phyloP scores from a whole-genome alignment of 2,888 invertebrate genomes.

The Sceliomorpha sp. region DNA sequence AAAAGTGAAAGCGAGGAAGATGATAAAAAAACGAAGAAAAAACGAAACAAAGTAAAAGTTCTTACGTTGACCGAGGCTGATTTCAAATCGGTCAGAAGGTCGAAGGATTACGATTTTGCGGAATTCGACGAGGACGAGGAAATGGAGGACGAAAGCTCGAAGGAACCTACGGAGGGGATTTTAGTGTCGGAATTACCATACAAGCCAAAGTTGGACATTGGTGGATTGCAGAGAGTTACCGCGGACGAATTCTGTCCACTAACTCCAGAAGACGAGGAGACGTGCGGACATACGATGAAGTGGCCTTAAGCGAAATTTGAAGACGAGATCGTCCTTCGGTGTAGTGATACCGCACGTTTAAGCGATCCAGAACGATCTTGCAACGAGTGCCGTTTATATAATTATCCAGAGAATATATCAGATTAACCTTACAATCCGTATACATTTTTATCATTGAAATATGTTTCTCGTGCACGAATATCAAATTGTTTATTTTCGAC shows the following conservation, averaged over 20 bases:
- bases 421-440: too few species aligned
- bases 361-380: too few species aligned
- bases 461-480: too few species aligned
- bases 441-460: too few species aligned
- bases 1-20: slow-evolving; percentile 28
- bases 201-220: slow-evolving; percentile 72
- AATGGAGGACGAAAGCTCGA: slow-evolving; percentile 2
- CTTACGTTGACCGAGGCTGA: slow-evolving; percentile 65
- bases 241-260: slow-evolving; percentile 76
- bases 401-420: too few species aligned
- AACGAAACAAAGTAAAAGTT: slow-evolving; percentile 58
- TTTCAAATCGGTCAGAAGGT: slow-evolving; percentile 55
- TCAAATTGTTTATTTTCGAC: too few species aligned
- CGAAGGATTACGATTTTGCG: slow-evolving; percentile 69
- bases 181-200: slow-evolving; percentile 69
- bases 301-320: too few species aligned
- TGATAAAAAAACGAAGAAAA: slow-evolving; percentile 33
- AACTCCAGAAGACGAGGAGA: slow-evolving; percentile 69
- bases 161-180: slow-evolving; percentile 59
- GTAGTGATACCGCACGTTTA: too few species aligned
- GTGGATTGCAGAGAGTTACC: slow-evolving; percentile 69
- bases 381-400: too few species aligned
- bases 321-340: too few species aligned
- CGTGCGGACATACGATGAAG: slow-evolving; percentile 64
- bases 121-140: slow-evolving; percentile 68